phyloP scores from a whole-genome alignment of 2,888 invertebrate species.

The Neoitamus cyanurus region DNA sequence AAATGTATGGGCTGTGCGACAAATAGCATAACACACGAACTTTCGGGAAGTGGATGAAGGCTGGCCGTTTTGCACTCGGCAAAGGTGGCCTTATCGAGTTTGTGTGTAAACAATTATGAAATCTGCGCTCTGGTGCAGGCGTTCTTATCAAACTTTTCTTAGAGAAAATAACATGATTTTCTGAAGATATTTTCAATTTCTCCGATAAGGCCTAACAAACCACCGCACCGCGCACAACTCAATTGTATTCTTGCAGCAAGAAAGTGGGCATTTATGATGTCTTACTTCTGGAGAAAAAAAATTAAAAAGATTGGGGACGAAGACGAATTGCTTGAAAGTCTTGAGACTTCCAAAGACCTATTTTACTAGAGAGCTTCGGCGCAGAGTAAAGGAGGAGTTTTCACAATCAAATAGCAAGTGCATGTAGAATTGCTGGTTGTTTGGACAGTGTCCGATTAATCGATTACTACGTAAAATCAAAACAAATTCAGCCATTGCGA shows the following conservation, averaged over 20 bases:
- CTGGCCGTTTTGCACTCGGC: neutral
- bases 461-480: neutral
- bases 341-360: neutral
- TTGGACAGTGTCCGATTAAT: neutral
- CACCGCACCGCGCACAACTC: neutral
- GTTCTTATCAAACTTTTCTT: constrained; percentile 12
- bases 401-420: neutral
- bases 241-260: neutral
- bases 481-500: neutral
- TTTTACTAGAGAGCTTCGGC: neutral
- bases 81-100: neutral
- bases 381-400: neutral
- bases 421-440: neutral
- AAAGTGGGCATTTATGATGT: neutral
- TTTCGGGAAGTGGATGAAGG: neutral
- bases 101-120: neutral
- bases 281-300: neutral
- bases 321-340: neutral
- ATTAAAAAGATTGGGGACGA: neutral
- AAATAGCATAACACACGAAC: neutral
- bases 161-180: neutral
- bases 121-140: neutral
- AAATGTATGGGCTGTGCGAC: neutral
- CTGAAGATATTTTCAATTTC: neutral
- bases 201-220: neutral